A percentile compares a stretch with the other conserved stretches of the same genome.
These are phyloP conservation scores for Tipula unca DNA, from an alignment of 2,888 invertebrate genomes.

Conservation along the genomic window DNA sequence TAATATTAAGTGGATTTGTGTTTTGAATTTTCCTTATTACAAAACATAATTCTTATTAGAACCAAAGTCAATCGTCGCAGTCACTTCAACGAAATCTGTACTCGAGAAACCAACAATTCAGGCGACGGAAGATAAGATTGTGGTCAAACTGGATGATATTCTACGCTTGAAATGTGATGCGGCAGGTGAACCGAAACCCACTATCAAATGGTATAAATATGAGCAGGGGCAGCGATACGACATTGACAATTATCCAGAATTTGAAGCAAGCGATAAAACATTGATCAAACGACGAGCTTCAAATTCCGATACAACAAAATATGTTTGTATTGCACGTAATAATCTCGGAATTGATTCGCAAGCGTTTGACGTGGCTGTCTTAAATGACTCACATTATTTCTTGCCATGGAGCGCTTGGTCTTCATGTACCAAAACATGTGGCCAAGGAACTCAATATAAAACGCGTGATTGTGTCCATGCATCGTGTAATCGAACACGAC, in stretches of 20 bases:
- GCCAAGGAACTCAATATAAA: not conserved
- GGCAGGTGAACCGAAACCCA: not conserved
- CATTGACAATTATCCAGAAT: not conserved
- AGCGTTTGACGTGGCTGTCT: not conserved
- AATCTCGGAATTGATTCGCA: not conserved
- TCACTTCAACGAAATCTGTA: not conserved
- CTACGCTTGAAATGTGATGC: not conserved
- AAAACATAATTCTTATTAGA: not conserved
- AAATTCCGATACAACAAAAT: not conserved
- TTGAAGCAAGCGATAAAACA: not conserved
- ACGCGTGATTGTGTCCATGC: not conserved
- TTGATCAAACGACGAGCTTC: not conserved
- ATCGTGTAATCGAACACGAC: not conserved
- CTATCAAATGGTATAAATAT: not conserved
- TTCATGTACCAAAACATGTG: not conserved
- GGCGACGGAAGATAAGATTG: not conserved
- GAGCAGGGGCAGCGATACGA: not conserved
- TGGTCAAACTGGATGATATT: not conserved
- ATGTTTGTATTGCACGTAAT: not conserved
- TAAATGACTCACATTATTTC: not conserved
- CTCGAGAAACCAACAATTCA: not conserved
- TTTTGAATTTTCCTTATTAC: too few relatives aligned
- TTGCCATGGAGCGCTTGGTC: not conserved
- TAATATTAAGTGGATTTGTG: not conserved
- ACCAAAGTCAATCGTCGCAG: not conserved